Conservation (phyloP, 2,797 vertebrate species). For the Picus viridis region DNA sequence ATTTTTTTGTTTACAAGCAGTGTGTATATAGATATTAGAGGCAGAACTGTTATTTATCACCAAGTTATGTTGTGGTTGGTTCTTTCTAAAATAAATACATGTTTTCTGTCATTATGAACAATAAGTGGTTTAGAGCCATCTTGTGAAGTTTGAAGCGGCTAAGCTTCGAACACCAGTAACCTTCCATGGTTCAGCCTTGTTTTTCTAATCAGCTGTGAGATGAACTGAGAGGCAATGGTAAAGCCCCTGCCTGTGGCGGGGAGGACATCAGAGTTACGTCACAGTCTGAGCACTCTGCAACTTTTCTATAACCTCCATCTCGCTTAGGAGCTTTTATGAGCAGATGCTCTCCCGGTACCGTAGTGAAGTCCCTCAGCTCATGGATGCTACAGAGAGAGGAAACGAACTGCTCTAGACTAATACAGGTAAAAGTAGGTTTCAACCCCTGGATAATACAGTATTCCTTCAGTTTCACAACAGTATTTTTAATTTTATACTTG, state of each 20-base stretch:
- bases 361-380: background rate
- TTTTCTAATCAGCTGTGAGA: slow-evolving; percentile 41
- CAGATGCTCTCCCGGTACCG: background rate
- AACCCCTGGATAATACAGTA: slow-evolving; percentile 75
- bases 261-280: background rate
- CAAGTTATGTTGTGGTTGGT: slow-evolving; percentile 53
- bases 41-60: slow-evolving; percentile 79
- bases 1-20: slow-evolving; percentile 72
- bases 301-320: background rate
- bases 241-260: background rate
- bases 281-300: slow-evolving; percentile 12
- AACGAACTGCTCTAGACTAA: slow-evolving; percentile 9
- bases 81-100: slow-evolving; percentile 59
- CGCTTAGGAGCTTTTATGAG: background rate
- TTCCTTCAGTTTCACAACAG: slow-evolving; percentile 67
- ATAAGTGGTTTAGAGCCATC: slow-evolving; percentile 44
- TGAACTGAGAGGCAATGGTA: background rate
- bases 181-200: slow-evolving; percentile 47
- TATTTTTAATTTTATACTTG: slow-evolving; percentile 76
- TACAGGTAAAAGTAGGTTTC: slow-evolving; percentile 67
- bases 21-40: slow-evolving; percentile 75
- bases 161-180: background rate
- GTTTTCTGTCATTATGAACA: slow-evolving; percentile 53
- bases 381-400: slow-evolving; percentile 38
- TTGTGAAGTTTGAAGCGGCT: slow-evolving; percentile 12